phyloP scores from a whole-genome alignment of 2,797 vertebrate genomes.

The Gadopsis marmoratus region DNA sequence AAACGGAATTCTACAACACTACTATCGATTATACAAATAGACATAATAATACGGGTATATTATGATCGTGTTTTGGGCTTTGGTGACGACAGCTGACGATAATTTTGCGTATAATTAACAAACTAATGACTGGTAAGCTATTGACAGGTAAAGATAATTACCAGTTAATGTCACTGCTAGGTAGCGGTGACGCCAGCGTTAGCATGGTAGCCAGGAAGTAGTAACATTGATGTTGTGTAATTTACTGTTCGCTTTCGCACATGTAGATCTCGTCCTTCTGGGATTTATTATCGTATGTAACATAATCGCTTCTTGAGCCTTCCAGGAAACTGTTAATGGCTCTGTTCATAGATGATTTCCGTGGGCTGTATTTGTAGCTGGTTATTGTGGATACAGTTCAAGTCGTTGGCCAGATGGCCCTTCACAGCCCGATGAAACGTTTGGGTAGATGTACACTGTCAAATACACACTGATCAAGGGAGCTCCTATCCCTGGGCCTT shows the following conservation, averaged over 20 bases:
- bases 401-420: conserved; percentile 32
- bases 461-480: conserved; percentile 19
- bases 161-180: not conserved
- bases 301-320: not conserved
- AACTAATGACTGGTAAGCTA: not conserved
- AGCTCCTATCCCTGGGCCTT: conserved; percentile 12
- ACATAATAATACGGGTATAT: not conserved
- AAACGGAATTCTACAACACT: not conserved
- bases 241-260: not conserved
- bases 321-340: not conserved
- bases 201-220: conserved; percentile 16
- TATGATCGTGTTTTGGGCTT: not conserved
- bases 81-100: rapidly evolving
- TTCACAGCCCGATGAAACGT: conserved; percentile 33
- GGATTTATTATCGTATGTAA: not conserved
- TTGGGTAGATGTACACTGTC: not conserved
- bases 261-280: not conserved
- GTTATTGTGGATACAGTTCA: conserved; percentile 5
- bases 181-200: conserved; percentile 36
- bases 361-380: not conserved
- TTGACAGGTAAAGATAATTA: conserved; percentile 22
- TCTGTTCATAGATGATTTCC: not conserved
- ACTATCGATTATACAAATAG: not conserved
- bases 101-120: not conserved
- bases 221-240: conserved; percentile 35